These are phyloP conservation scores for Chrosomus eos DNA, from an alignment of 2,797 vertebrate genomes.

Conservation along the genomic window DNA sequence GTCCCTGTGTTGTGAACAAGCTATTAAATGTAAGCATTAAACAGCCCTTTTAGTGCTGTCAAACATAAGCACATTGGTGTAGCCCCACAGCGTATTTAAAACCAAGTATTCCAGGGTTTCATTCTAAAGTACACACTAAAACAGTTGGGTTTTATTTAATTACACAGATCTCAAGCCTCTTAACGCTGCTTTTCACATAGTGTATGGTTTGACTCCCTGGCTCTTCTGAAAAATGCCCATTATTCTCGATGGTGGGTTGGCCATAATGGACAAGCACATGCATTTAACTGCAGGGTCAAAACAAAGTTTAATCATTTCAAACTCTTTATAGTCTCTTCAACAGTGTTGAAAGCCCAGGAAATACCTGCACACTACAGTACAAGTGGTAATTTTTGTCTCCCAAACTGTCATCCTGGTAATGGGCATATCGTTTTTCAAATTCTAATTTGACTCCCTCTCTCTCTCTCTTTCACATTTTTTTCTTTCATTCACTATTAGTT, in stretches of 20 bases:
- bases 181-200: constrained; percentile 62
- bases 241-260: constrained; percentile 68
- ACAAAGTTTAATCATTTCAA: constrained; percentile 76
- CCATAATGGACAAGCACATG: constrained; percentile 69
- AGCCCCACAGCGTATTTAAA: constrained; percentile 58
- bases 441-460: constrained; percentile 35
- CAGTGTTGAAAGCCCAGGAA: constrained; percentile 71
- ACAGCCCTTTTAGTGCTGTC: constrained; percentile 51
- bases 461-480: constrained; percentile 21
- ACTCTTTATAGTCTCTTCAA: constrained; percentile 76
- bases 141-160: constrained; percentile 70
- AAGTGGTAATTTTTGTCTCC: constrained; percentile 66
- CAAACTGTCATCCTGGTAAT: constrained; percentile 59
- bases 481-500: constrained; percentile 19
- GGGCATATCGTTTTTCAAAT: constrained; percentile 49
- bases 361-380: constrained; percentile 66
- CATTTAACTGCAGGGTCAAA: constrained; percentile 70
- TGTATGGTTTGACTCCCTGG: constrained; percentile 62
- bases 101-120: constrained; percentile 61
- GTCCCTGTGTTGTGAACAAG: constrained; percentile 51
- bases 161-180: constrained; percentile 66
- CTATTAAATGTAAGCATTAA: constrained; percentile 53
- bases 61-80: constrained; percentile 56
- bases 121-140: constrained; percentile 59
- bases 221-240: constrained; percentile 67